Evolutionary conservation across 1,140 invertebrate species (phyloP), one percentile per base, ranked within the genome.

Genomic region (Pinna nobilis): DNA sequence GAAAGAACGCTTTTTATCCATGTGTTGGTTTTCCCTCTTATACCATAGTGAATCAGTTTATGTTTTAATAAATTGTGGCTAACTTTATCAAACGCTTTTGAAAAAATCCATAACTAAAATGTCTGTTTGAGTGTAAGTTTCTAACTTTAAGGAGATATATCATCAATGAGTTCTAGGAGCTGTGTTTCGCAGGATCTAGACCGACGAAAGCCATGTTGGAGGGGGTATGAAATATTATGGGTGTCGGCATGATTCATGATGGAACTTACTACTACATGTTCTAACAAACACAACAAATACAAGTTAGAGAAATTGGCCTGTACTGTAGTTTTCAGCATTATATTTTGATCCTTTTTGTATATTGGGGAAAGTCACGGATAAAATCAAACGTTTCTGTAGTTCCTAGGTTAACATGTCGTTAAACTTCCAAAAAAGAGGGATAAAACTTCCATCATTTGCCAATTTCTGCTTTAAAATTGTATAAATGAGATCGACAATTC

Each of bases 71-170:
- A 60, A 18, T 5, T 44, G 49, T 76, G 76, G 49, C 59, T 64
- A 11, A 81, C 79, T 74, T 74, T 77, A 33, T 81, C 77, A 57
- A 81, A 81, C 18, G 79, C 77, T 41, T 78, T 79, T 1, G 39
- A 57, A n/a, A 44, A 81, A 78, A 39, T 81, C 76, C 33, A 67
- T 71, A 9, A 72, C 33, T 7, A 71, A 15, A 20, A 67, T 30
- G 35, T 67, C 69, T 39, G 51, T 67, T 23, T 72, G 68, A 57
- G 61, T 60, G 4, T 28, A 44, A 2, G 28, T 53, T 44, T 72
- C 59, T 4, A 70, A n/a, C 7, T 66, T 71, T 30, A 2, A 28
- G 11, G 53, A 35, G 7, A n/a, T n/a, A 51, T 23, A 9, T 66
- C 64, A 35, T 66, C 64, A 23, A 41, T 64, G 20, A 66, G 60